Evolutionary conservation across 2,888 invertebrate genomes (phyloP).

Genomic region (Thymelicus acteon): DNA sequence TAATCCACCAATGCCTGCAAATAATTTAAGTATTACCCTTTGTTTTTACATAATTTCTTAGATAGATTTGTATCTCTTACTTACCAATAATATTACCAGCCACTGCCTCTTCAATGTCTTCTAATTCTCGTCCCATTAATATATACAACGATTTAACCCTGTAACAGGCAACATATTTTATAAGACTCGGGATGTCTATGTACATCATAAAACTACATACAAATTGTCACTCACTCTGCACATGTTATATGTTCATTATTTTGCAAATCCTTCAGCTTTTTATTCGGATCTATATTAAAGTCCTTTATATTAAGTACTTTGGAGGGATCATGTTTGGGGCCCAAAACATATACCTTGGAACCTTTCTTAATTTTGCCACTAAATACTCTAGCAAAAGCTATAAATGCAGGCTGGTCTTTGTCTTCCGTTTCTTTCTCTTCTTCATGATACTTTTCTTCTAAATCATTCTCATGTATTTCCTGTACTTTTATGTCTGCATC

Average conservation of each 20-base stretch:
- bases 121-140: conserved; percentile 96
- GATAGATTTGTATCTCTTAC: background rate
- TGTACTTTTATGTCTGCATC: conserved; percentile 50
- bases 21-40: background rate
- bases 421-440: conserved; percentile 67
- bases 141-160: conserved; percentile 92
- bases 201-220: conserved; percentile 35
- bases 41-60: background rate
- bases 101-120: conserved; percentile 90
- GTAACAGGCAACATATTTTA: conserved; percentile 48
- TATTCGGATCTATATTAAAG: conserved; percentile 70
- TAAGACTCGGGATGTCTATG: conserved; percentile 7
- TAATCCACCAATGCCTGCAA: conserved; percentile 91
- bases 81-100: conserved; percentile 95
- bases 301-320: conserved; percentile 75
- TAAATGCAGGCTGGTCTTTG: conserved; percentile 87
- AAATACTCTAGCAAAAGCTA: conserved; percentile 97
- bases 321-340: conserved; percentile 94
- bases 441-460: conserved; percentile 65
- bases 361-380: conserved; percentile 93
- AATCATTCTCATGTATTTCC: conserved; percentile 52
- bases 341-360: conserved; percentile 91
- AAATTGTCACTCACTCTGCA: conserved; percentile 70
- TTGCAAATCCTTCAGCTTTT: conserved; percentile 85
- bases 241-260: conserved; percentile 87